phyloP scores from a whole-genome alignment of 2,113 vertebrate species.

The Cygnus atratus region DNA sequence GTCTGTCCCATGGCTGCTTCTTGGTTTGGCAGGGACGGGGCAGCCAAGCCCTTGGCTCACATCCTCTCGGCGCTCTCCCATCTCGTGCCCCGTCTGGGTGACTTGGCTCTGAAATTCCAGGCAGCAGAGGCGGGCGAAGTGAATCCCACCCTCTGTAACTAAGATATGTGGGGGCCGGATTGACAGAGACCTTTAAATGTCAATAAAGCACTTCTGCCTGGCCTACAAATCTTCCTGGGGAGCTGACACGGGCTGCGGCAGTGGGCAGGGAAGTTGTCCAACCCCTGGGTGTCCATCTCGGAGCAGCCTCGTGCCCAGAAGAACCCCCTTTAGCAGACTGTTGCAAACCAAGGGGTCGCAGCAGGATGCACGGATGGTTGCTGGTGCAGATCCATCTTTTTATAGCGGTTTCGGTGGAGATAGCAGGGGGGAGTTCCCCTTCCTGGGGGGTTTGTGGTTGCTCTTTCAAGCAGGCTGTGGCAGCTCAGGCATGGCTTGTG shows the following conservation, averaged over 20 bases:
- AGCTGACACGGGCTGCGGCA: background rate
- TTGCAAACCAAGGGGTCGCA: background rate
- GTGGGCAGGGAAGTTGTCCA: background rate
- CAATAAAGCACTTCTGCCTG: slow-evolving; percentile 58
- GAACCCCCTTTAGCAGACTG: background rate
- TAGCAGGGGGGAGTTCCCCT: background rate
- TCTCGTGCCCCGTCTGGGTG: fast-evolving
- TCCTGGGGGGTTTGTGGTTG: background rate
- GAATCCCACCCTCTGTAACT: background rate
- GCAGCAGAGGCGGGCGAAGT: background rate
- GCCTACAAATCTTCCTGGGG: slow-evolving; percentile 35
- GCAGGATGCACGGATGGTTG: background rate
- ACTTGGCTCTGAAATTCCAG: background rate
- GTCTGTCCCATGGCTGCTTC: background rate
- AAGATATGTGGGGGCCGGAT: background rate
- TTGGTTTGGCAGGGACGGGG: background rate
- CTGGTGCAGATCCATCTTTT: background rate
- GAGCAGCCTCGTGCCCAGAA: background rate
- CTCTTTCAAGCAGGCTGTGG: background rate
- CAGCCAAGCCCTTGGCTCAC: background rate
- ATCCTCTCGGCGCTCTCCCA: fast-evolving
- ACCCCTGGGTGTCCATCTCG: background rate
- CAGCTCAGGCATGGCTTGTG: background rate
- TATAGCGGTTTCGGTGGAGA: background rate
- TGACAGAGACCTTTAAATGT: slow-evolving; percentile 74